Evolutionary conservation across 1,140 invertebrate genomes (phyloP), one percentile per base, ranked within the genome.

Genomic region (Brachionus rubens): DNA sequence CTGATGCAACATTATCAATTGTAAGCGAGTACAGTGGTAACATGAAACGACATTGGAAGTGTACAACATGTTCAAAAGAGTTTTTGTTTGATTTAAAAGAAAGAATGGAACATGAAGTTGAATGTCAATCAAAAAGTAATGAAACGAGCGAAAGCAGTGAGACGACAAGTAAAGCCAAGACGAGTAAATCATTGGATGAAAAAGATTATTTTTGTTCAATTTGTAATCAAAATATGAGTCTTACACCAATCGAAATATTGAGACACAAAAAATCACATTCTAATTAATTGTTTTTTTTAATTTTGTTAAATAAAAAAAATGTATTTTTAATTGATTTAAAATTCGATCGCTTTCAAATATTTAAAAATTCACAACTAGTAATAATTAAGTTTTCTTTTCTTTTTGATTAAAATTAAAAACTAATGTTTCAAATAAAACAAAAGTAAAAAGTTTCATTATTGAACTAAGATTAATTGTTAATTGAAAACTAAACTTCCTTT

Each of bases 211-310:
- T 40, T 47, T 75, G 72, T 33, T 9, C 2, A 19, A 10, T 28
- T 12, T 75, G 72, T 41, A 33, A 75, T 28, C 30, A 54, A 30
- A 75, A 24, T 36, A 0, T 75, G 1, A 54, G 48, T 40, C 40
- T 75, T 14, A 75, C 72, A 19, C 14, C 48, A 16, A 56, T 75
- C n/a, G 72, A 75, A 75, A 56, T 54, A 26, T 30, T 75, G n/a
- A 54, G 30, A 30, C 72, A 75, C 24, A 54, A 54, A 40, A 3
- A 19, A 41, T 54, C 33, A 7, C 72, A 75, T 75, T 28, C n/a
- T n/a, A 56, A n/a, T 30, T 56, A 9, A 56, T n/a, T n/a, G n/a
- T n/a, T n/a, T n/a, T n/a, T n/a, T n/a, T n/a, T n/a, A n/a, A n/a
- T n/a, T n/a, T n/a, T n/a, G n/a, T n/a, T n/a, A n/a, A n/a, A n/a